A percentile compares a stretch with the other conserved stretches of the same genome.
These are phyloP conservation scores for Heliconius himera DNA, from an alignment of 1,140 invertebrate genomes.

Conservation along the genomic window DNA sequence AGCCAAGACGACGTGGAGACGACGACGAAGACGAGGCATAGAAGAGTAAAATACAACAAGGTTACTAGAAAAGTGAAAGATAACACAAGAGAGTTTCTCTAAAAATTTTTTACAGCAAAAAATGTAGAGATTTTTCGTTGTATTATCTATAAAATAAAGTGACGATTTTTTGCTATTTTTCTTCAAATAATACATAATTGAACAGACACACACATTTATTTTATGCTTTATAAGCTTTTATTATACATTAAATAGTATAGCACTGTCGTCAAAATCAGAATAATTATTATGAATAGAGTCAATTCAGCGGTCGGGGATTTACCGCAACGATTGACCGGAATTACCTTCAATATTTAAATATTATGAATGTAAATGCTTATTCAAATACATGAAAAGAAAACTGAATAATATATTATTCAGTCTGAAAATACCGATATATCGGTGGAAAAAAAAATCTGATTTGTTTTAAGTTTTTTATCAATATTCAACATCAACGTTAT, in stretches of 20 bases:
- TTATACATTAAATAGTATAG: constrained; percentile 4
- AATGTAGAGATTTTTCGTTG: neutral
- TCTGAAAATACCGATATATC: neutral
- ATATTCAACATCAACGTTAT: too few relatives aligned
- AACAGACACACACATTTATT: neutral
- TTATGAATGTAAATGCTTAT: constrained; percentile 24
- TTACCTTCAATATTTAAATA: constrained; percentile 30
- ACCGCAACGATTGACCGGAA: constrained; percentile 31
- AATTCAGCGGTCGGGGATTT: constrained; percentile 22
- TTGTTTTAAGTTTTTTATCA: too few relatives aligned
- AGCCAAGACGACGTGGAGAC: too few relatives aligned
- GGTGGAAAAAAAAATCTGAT: neutral
- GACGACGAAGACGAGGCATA: too few relatives aligned
- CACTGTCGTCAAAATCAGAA: constrained; percentile 26
- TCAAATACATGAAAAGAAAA: constrained; percentile 15
- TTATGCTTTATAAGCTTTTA: neutral
- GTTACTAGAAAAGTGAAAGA: too few relatives aligned
- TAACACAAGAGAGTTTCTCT: too few relatives aligned
- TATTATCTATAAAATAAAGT: neutral
- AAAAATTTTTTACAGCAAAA: too few relatives aligned
- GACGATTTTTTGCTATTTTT: neutral
- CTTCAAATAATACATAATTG: neutral
- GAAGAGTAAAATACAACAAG: too few relatives aligned
- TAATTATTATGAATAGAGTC: constrained; percentile 35
- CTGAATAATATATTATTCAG: neutral